These are phyloP conservation scores for Diarsia mendica DNA, from an alignment of 2,888 invertebrate genomes.

Conservation along the genomic window DNA sequence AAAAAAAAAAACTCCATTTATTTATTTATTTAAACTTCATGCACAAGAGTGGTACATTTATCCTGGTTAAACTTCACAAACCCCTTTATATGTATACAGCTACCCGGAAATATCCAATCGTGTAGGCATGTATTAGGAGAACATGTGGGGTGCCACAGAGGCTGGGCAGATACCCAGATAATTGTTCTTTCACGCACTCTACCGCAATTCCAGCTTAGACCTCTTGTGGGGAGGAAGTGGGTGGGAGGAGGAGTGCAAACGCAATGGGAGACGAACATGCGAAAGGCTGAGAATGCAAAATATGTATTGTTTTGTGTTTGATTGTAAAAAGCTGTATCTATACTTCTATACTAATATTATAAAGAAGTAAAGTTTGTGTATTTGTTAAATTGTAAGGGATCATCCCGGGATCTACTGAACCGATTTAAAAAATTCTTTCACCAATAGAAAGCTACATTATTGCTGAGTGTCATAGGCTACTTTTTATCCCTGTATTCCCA, in stretches of 20 bases:
- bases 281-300: constrained; percentile 5
- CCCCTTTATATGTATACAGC: constrained; percentile 22
- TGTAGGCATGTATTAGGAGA: constrained; percentile 32
- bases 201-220: constrained; percentile 56
- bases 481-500: no score
- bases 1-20: neutral
- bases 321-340: neutral
- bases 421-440: no score
- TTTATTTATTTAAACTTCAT: no score
- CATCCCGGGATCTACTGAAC: no score
- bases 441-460: no score
- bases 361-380: no score
- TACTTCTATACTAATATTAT: no score
- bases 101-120: constrained; percentile 43
- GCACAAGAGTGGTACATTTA: no score
- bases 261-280: constrained; percentile 29
- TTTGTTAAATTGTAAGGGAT: no score
- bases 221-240: constrained; percentile 34
- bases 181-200: constrained; percentile 57
- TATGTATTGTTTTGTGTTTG: neutral
- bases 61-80: constrained; percentile 13
- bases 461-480: no score
- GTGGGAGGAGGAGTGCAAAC: constrained; percentile 22
- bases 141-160: constrained; percentile 41
- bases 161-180: constrained; percentile 44